Percentiles rank a stretch among this genome's conserved stretches.
Conservation (phyloP, 2,888 invertebrate species). For the Leistus spinibarbis region DNA sequence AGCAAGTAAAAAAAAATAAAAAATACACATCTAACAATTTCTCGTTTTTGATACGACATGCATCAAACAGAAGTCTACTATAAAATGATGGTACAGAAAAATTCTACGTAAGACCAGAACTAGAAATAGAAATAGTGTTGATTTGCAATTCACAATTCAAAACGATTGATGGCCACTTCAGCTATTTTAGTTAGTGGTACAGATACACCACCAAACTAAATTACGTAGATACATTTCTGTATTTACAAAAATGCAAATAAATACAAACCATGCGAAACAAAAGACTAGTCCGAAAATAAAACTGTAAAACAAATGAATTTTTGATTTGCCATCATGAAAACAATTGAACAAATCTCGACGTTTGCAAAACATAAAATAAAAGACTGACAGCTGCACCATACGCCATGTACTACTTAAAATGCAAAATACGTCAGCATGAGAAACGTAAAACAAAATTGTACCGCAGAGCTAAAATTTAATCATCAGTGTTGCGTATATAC, state of each 20-base stretch:
- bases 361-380: neutral
- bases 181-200: neutral
- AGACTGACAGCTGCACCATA: neutral
- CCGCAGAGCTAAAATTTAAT: conserved; percentile 1
- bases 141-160: neutral
- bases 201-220: neutral
- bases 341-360: neutral
- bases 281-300: neutral
- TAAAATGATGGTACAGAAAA: neutral
- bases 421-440: neutral
- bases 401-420: conserved; percentile 7
- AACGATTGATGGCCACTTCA: neutral
- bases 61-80: neutral
- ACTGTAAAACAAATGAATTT: conserved; percentile 23
- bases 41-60: neutral
- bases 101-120: too few species aligned
- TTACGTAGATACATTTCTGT: neutral
- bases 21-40: neutral
- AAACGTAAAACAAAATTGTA: neutral
- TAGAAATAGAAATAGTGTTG: neutral
- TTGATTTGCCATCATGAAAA: conserved; percentile 8
- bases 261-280: conserved; percentile 20
- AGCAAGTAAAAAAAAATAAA: conserved; percentile 17
- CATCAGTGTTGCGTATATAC: neutral
- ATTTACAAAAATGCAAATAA: conserved; percentile 28